These are phyloP conservation scores for Microchrysa polita DNA, from an alignment of 2,888 invertebrate species.

Conservation along the genomic window DNA sequence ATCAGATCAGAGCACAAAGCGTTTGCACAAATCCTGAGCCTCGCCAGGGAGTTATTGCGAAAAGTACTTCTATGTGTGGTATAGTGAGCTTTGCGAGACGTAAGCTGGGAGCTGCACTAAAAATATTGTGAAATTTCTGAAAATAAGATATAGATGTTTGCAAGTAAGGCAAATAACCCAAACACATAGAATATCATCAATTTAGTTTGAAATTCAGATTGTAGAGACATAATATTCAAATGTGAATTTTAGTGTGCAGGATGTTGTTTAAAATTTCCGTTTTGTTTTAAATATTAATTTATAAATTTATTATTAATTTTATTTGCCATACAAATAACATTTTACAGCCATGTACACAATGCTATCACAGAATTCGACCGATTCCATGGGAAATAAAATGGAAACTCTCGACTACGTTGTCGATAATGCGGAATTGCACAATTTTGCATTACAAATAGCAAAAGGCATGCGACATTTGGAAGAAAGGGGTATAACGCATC, in stretches of 20 bases:
- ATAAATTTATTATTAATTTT: background rate
- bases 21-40: too few species aligned
- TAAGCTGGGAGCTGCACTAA: too few species aligned
- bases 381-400: conserved; percentile 45
- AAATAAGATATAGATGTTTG: too few species aligned
- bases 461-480: conserved; percentile 83
- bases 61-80: too few species aligned
- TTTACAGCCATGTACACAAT: conserved; percentile 59
- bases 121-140: too few species aligned
- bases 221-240: conserved; percentile 3
- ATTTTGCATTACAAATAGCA: conserved; percentile 83
- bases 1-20: too few species aligned
- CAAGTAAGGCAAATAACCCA: too few species aligned
- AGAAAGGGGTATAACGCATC: conserved; percentile 74
- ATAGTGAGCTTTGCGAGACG: too few species aligned
- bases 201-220: background rate
- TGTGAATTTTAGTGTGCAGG: too few species aligned
- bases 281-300: background rate
- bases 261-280: too few species aligned
- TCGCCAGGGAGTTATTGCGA: too few species aligned
- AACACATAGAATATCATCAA: too few species aligned
- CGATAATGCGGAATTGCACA: conserved; percentile 69
- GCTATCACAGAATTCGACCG: conserved; percentile 53
- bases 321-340: background rate
- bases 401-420: conserved; percentile 60